A percentile compares a stretch with the other conserved stretches of the same genome.
phyloP scores from a whole-genome alignment of 2,797 vertebrate species.

The Sebastes melanostomus region DNA sequence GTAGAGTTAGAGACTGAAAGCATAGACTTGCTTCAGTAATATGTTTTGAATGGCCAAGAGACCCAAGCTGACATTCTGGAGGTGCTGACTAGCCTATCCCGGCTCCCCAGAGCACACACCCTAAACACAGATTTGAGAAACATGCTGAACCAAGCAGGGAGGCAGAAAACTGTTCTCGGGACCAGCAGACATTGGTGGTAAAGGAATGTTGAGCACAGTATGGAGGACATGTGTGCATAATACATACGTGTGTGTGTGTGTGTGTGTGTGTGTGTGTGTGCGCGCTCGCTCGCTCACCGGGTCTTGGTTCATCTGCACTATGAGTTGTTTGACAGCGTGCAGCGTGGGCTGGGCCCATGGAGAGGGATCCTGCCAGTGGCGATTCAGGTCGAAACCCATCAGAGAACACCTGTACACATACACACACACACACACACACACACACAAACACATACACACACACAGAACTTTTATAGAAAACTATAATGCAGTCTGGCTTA shows the following conservation, averaged over 20 bases:
- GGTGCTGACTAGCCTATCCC: conserved; percentile 67
- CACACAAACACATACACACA: not conserved
- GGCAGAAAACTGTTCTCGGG: conserved; percentile 39
- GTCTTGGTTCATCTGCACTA: conserved; percentile 93
- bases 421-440: not conserved
- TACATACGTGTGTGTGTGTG: not conserved
- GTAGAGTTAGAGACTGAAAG: conserved; percentile 54
- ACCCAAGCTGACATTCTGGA: conserved; percentile 74
- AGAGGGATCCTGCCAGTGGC: conserved; percentile 97
- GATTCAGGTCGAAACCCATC: conserved; percentile 98
- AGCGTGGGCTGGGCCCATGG: conserved; percentile 96
- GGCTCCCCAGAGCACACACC: conserved; percentile 53
- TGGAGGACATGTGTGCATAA: not conserved
- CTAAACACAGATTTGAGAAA: conserved; percentile 55
- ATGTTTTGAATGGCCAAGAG: conserved; percentile 72
- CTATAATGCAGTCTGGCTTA: not conserved
- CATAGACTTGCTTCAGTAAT: conserved; percentile 64
- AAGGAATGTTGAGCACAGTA: conserved; percentile 29
- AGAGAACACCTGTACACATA: conserved; percentile 87
- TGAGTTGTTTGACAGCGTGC: conserved; percentile 94
- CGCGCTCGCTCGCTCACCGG: conserved; percentile 83
- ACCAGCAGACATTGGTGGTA: conserved; percentile 35
- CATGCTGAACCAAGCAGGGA: conserved; percentile 73
- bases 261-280: not conserved
- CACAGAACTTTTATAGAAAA: not conserved